These are phyloP conservation scores for Cygnus olor DNA, from an alignment of 2,797 vertebrate genomes.

Conservation along the genomic window DNA sequence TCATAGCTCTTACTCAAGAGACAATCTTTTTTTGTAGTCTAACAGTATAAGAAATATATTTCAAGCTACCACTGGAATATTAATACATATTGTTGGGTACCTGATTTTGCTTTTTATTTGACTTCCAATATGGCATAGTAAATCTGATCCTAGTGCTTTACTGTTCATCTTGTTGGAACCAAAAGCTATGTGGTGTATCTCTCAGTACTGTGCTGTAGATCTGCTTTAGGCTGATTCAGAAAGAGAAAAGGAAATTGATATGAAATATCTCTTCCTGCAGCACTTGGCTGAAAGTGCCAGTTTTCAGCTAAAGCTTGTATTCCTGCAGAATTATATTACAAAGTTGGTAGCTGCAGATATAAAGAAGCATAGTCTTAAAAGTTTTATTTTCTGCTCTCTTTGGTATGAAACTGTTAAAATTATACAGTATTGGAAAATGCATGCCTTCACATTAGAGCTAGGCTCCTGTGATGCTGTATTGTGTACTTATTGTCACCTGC, in stretches of 20 bases:
- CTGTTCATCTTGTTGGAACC: background rate
- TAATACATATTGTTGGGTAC: background rate
- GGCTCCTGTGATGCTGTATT: background rate
- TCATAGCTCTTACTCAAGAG: background rate
- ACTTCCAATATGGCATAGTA: background rate
- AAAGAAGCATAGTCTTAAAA: background rate
- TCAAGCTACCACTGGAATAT: background rate
- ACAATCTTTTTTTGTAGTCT: background rate
- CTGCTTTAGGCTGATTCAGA: background rate
- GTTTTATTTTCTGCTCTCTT: background rate
- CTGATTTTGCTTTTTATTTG: background rate
- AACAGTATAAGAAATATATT: background rate
- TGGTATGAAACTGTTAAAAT: background rate
- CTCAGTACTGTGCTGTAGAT: background rate
- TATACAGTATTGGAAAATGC: background rate
- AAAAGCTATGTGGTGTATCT: background rate
- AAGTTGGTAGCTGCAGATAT: background rate
- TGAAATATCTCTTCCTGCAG: background rate
- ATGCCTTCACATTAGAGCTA: background rate
- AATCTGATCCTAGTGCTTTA: background rate
- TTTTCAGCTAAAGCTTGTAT: background rate
- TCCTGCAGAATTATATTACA: background rate
- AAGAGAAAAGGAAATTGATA: background rate
- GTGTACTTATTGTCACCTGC: background rate
- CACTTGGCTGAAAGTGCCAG: background rate